phyloP scores from a whole-genome alignment of 2,113 vertebrate genomes.

The Ailuropoda melanoleuca region DNA sequence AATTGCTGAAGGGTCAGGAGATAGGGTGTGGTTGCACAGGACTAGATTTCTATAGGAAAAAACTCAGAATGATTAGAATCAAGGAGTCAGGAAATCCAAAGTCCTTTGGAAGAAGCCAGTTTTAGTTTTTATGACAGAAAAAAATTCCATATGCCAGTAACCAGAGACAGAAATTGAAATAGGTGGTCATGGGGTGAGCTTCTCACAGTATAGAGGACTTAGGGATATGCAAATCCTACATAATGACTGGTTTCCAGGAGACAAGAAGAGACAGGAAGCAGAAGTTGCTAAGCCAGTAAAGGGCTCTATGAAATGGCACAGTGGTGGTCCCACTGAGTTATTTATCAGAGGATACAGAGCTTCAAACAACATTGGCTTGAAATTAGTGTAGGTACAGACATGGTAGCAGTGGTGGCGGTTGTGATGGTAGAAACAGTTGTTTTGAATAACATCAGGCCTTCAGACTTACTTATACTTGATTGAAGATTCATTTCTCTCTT shows the following conservation, averaged over 20 bases:
- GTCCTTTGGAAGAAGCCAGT: not conserved
- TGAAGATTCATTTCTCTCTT: not conserved
- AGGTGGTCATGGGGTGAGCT: not conserved
- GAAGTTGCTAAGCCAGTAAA: not conserved
- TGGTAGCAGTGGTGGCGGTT: fast-evolving
- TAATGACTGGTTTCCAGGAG: not conserved
- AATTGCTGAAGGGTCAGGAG: not conserved
- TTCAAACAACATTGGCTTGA: not conserved
- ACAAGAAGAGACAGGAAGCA: not conserved
- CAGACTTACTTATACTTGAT: not conserved
- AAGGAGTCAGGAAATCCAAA: not conserved
- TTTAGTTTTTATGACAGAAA: not conserved
- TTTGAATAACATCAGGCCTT: not conserved
- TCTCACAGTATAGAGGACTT: not conserved
- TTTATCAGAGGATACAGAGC: not conserved
- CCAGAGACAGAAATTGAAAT: not conserved
- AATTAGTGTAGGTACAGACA: not conserved
- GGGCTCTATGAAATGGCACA: not conserved
- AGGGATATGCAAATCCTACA: not conserved
- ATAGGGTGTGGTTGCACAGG: not conserved
- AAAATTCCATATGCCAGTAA: not conserved
- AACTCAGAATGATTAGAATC: not conserved
- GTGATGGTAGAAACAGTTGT: not conserved
- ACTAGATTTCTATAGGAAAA: not conserved
- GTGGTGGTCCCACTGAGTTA: not conserved